Conservation (phyloP, 2,888 invertebrate genomes). For the Elegia similella region DNA sequence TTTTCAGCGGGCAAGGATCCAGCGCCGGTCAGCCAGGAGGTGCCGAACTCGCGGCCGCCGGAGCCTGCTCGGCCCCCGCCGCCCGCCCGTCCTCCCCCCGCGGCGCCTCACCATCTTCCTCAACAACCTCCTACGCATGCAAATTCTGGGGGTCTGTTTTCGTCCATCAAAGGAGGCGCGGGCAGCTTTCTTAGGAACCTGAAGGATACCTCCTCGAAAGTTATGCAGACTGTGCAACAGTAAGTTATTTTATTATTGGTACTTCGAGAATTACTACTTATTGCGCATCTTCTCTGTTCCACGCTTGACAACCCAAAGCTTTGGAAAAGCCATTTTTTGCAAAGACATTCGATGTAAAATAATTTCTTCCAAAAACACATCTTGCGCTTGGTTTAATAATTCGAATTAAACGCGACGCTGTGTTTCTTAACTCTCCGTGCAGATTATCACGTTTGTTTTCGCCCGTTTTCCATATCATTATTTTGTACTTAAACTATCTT, state of each 20-base stretch:
- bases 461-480: too few species aligned
- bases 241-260: conserved; percentile 61
- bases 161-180: conserved; percentile 95
- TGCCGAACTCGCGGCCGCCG: conserved; percentile 53
- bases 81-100: conserved; percentile 45
- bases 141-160: conserved; percentile 85
- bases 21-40: conserved; percentile 48
- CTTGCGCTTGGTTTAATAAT: too few species aligned
- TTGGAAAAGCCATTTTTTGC: too few species aligned
- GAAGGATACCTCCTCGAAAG: conserved; percentile 97
- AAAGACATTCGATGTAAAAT: too few species aligned
- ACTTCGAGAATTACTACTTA: too few species aligned
- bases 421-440: too few species aligned
- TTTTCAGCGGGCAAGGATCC: conserved; percentile 60
- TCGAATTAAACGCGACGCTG: too few species aligned
- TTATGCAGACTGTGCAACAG: conserved; percentile 98
- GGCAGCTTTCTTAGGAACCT: conserved; percentile 96
- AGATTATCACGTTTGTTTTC: too few species aligned
- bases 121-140: conserved; percentile 45
- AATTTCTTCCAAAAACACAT: too few species aligned
- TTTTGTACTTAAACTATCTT: neutral
- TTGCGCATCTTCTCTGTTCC: too few species aligned
- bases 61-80: conserved; percentile 64
- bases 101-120: conserved; percentile 42
- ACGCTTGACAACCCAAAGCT: too few species aligned